These are phyloP conservation scores for Odocoileus hemionus DNA, from an alignment of 2,113 vertebrate species.

Conservation along the genomic window DNA sequence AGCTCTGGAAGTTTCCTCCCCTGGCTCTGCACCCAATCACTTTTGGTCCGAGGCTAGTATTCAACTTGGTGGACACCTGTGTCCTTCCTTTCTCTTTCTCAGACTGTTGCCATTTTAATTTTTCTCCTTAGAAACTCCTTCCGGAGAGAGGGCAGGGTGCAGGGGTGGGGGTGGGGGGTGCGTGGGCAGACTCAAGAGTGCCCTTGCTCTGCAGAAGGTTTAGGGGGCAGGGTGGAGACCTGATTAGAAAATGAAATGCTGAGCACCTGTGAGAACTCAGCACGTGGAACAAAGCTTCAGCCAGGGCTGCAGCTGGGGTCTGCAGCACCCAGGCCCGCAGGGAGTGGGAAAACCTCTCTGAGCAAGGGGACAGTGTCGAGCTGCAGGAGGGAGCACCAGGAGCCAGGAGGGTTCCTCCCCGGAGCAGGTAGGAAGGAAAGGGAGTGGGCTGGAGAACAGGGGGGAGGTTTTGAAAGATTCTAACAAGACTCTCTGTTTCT, in stretches of 20 bases:
- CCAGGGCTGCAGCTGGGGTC: neutral
- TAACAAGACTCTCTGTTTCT: conserved; percentile 42
- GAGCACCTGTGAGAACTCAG: neutral
- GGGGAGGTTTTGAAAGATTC: conserved; percentile 6
- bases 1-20: neutral
- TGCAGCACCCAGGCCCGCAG: accelerated
- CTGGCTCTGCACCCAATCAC: neutral
- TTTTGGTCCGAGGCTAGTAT: neutral
- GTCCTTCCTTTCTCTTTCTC: neutral
- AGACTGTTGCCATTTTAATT: neutral
- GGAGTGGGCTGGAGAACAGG: neutral
- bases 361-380: neutral
- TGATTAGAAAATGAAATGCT: neutral
- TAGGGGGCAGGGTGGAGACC: neutral
- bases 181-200: accelerated
- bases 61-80: neutral
- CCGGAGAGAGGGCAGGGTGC: too few relatives aligned
- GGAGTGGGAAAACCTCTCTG: accelerated
- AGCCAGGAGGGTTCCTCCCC: neutral
- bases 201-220: neutral
- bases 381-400: accelerated
- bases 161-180: neutral
- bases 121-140: neutral
- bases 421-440: conserved; percentile 19
- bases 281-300: neutral